Evolutionary conservation across 2,113 vertebrate genomes (phyloP).

Genomic region (Dicentrarchus labrax): DNA sequence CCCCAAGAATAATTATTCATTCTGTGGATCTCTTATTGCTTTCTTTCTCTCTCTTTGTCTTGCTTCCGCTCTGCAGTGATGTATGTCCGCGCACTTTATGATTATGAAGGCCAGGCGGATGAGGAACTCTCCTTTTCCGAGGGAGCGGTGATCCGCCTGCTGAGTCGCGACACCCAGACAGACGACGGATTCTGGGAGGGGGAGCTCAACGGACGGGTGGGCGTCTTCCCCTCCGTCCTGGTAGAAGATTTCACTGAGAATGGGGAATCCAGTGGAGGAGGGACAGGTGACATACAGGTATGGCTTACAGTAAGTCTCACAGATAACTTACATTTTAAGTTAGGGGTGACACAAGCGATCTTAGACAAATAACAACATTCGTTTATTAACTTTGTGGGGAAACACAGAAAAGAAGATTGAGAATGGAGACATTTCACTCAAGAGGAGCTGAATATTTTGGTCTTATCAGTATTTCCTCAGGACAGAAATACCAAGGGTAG

Average conservation of each 20-base stretch:
- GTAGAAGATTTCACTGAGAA: conserved; percentile 96
- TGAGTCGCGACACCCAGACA: conserved; percentile 96
- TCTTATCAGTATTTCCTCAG: conserved; percentile 57
- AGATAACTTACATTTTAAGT: background rate
- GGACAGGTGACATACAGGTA: conserved; percentile 67
- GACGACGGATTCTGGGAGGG: conserved; percentile 99
- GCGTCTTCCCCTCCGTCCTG: conserved; percentile 96
- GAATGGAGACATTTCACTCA: conserved; percentile 14
- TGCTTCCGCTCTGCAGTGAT: conserved; percentile 82
- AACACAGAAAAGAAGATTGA: background rate
- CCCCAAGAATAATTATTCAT: conserved; percentile 38
- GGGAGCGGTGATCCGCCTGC: conserved; percentile 95
- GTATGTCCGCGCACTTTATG: conserved; percentile 98
- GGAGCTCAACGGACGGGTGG: conserved; percentile 92
- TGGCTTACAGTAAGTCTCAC: background rate
- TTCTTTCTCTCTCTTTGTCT: conserved; percentile 3
- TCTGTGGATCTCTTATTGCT: conserved; percentile 23
- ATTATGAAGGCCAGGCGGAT: conserved; percentile 96
- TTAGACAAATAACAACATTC: background rate
- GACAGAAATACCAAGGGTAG: conserved; percentile 44
- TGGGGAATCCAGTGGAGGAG: conserved; percentile 84
- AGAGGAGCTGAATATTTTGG: conserved; percentile 9
- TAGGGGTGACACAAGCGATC: background rate
- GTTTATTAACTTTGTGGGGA: background rate
- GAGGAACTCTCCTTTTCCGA: conserved; percentile 96